A percentile compares a stretch with the other conserved stretches of the same genome.
Evolutionary conservation across 2,888 invertebrate genomes (phyloP).

Genomic region (Nipponacmea schrenckii): DNA sequence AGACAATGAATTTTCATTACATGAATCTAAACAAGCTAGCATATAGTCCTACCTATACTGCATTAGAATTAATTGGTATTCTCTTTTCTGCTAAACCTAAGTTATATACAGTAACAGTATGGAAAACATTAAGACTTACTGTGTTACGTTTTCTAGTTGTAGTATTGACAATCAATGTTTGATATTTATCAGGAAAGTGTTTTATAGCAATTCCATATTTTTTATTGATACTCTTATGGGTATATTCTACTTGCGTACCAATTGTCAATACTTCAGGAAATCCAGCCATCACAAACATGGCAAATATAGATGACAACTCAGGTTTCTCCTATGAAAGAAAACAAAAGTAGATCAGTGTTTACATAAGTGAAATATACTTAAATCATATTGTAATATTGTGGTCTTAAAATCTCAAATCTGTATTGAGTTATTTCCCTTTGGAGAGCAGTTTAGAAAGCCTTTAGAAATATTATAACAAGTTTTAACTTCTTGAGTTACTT

Average conservation of each 20-base stretch:
- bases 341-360: not conserved
- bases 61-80: not conserved
- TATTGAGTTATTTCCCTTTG: no score
- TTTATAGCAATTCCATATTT: slow-evolving; percentile 63
- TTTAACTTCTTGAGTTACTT: no score
- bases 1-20: no score
- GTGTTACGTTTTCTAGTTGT: slow-evolving; percentile 59
- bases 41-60: no score
- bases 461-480: no score
- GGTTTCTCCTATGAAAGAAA: slow-evolving; percentile 45
- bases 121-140: slow-evolving; percentile 32
- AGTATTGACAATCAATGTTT: slow-evolving; percentile 60
- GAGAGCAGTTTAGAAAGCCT: no score
- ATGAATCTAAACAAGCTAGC: no score
- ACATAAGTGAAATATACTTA: no score
- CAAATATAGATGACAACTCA: slow-evolving; percentile 60
- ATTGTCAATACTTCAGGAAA: slow-evolving; percentile 65
- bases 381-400: no score
- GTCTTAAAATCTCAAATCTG: no score
- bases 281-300: slow-evolving; percentile 65
- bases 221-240: slow-evolving; percentile 50
- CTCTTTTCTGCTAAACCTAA: not conserved
- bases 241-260: slow-evolving; percentile 60
- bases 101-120: slow-evolving; percentile 7
- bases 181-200: slow-evolving; percentile 64